These are phyloP conservation scores for Platichthys flesus DNA, from an alignment of 2,113 vertebrate species.

Conservation along the genomic window DNA sequence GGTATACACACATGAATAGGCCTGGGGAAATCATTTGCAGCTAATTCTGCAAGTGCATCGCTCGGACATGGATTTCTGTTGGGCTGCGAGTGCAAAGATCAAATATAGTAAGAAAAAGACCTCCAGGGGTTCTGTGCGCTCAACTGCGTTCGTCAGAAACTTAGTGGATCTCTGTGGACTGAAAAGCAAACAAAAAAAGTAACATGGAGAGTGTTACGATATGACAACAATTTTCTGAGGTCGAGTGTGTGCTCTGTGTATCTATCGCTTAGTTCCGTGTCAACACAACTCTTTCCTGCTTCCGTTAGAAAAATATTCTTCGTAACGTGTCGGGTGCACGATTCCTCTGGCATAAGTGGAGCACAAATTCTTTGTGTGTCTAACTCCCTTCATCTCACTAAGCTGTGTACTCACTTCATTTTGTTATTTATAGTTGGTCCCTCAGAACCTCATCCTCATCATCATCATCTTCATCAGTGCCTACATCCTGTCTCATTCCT, in stretches of 20 bases:
- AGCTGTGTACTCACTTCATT: constrained; percentile 38
- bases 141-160: constrained; percentile 34
- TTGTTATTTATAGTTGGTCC: constrained; percentile 78
- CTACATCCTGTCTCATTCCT: constrained; percentile 71
- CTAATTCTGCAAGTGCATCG: constrained; percentile 67
- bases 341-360: constrained; percentile 71
- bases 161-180: constrained; percentile 11
- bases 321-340: constrained; percentile 46
- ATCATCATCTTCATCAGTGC: constrained; percentile 58
- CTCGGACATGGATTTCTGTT: constrained; percentile 68
- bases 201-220: constrained; percentile 22
- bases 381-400: constrained; percentile 65
- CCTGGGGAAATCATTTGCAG: constrained; percentile 75
- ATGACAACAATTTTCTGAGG: constrained; percentile 46
- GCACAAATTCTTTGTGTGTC: constrained; percentile 57
- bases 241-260: neutral
- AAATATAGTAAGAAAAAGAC: constrained; percentile 43
- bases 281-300: constrained; percentile 38
- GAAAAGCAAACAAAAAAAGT: constrained; percentile 7
- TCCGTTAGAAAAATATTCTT: constrained; percentile 28
- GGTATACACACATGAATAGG: constrained; percentile 49
- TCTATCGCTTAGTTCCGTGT: constrained; percentile 28
- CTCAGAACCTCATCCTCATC: constrained; percentile 73
- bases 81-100: constrained; percentile 51
- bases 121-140: constrained; percentile 25